Conservation (phyloP, 2,888 invertebrate species). For the Candidula unifasciata region DNA sequence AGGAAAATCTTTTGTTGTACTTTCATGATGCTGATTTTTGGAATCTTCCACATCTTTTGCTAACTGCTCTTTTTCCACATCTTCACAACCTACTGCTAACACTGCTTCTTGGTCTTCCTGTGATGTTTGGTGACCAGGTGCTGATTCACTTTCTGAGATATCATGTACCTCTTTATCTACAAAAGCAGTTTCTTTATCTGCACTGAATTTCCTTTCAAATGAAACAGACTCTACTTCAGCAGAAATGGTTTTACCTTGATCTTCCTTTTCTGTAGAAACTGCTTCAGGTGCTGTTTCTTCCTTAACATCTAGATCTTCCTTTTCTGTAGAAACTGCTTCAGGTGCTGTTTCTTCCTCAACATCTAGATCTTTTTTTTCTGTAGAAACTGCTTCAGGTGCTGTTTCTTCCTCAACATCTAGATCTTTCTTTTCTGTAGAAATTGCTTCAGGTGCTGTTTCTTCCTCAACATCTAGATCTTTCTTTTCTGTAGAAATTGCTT, state of each 20-base stretch:
- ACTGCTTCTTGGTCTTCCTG: background rate
- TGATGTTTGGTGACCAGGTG: background rate
- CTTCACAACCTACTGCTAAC: background rate
- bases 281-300: background rate
- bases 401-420: background rate
- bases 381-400: background rate
- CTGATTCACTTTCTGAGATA: background rate
- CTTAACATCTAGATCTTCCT: too few species aligned
- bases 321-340: too few species aligned
- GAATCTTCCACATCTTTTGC: background rate
- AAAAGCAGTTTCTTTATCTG: background rate
- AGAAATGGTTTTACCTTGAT: background rate
- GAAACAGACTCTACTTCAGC: background rate
- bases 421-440: too few species aligned
- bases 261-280: background rate
- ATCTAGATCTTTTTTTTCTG: background rate
- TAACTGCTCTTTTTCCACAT: background rate
- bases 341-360: too few species aligned
- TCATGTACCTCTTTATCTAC: background rate
- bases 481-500: background rate
- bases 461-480: background rate
- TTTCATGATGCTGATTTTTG: background rate
- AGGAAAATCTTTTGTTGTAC: background rate
- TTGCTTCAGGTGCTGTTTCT: too few species aligned
- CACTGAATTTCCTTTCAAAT: background rate